phyloP scores from a whole-genome alignment of 2,888 invertebrate species.

The Harpalus rufipes region DNA sequence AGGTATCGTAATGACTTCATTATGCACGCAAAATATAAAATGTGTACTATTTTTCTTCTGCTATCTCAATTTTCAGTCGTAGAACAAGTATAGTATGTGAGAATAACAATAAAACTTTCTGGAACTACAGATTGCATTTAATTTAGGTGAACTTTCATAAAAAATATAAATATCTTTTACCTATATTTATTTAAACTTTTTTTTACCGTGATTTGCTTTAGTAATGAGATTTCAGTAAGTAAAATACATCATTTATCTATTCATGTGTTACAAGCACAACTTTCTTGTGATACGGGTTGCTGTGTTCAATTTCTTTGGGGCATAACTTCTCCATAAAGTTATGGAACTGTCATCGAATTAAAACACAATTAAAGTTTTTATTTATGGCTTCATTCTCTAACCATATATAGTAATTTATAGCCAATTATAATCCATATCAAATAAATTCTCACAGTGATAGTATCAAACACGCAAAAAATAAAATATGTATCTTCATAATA shows the following conservation, averaged over 20 bases:
- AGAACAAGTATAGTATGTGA: too few relatives aligned
- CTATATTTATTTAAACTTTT: too few relatives aligned
- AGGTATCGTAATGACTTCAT: too few relatives aligned
- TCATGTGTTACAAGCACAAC: background rate
- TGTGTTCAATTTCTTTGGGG: background rate
- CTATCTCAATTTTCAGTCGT: too few relatives aligned
- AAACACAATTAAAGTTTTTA: slow-evolving; percentile 22
- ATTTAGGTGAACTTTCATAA: too few relatives aligned
- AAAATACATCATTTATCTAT: background rate
- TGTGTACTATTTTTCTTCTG: too few relatives aligned
- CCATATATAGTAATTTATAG: slow-evolving; percentile 10
- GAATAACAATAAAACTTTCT: too few relatives aligned
- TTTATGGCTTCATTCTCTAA: slow-evolving; percentile 22
- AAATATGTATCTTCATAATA: slow-evolving; percentile 21
- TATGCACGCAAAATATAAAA: too few relatives aligned
- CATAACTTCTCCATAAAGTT: background rate
- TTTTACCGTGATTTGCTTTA: too few relatives aligned
- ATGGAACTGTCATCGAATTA: background rate
- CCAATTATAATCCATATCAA: slow-evolving; percentile 11
- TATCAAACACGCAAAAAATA: background rate
- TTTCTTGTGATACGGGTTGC: background rate
- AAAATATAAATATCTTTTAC: too few relatives aligned
- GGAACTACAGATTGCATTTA: too few relatives aligned
- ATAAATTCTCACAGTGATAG: slow-evolving; percentile 18
- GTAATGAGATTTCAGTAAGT: background rate